Evolutionary conservation across 1,140 invertebrate species (phyloP), one percentile per base, ranked within the genome.

Genomic region (Scylla paramamosain): DNA sequence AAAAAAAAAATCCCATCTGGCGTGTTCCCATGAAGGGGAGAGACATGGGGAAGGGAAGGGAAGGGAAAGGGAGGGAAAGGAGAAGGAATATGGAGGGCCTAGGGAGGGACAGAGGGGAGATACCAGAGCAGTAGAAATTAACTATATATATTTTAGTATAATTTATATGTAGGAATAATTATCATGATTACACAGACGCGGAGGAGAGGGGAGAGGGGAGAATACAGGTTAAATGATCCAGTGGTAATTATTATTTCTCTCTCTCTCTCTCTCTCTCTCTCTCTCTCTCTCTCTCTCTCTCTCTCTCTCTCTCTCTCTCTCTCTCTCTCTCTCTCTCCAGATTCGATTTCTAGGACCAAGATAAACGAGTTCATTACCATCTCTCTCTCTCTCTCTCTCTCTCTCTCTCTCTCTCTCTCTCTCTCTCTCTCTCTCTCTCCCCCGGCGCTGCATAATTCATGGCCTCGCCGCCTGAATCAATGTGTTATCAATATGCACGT

Each of bases 331-430:
- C 90, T 67, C 48, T 67, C 90, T 67, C n/a, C 77, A n/a, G 77
- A n/a, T 25, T 83, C 25, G 77, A n/a, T 88, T 88, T 29, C 16
- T 32, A 29, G 86, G 86, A 32, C 29, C n/a, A 88, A 88, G n/a
- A 32, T 29, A 29, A 32, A 32, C 16, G 20, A 88, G 86, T 16
- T n/a, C 86, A 32, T 20, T 29, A 88, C 16, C 14, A 28, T 29
- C 20, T 88, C 86, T 45, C 87, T 91, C 45, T 52, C 39, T 52
- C 90, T 67, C 48, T 67, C 90, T 91, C 90, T 67, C 48, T 67
- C 90, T 59, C 90, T 59, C 90, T 91, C 90, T 59, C 90, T 59
- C 48, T 91, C 46, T 59, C 90, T 91, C 90, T 29, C 90, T 91
- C 90, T 91, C 90, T 91, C 48, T 91, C 45, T 32, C 90, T 29